A percentile compares a stretch with the other conserved stretches of the same genome.
Conservation (phyloP, 2,113 vertebrate genomes). For the zebrafish (Danio rerio) region GRCz12tu NC_133180.1:41040001-41040500, state of each 20-base stretch:
- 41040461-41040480: conserved; percentile 18
- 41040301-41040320: conserved; percentile 96
- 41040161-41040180: conserved; percentile 8
- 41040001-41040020: background rate
- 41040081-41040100: conserved; percentile 23
- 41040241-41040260: conserved; percentile 89
- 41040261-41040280: conserved; percentile 99
- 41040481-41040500: background rate
- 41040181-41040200: background rate
- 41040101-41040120: background rate
- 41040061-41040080: conserved; percentile 6
- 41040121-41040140: conserved; percentile 1
- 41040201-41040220: background rate
- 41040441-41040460: conserved; percentile 71
- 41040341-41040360: conserved; percentile 98
- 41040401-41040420: conserved; percentile 93
- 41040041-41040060: conserved; percentile 5
- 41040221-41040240: conserved; percentile 5
- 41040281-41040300: conserved; percentile 95
- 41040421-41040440: conserved; percentile 92
- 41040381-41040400: conserved; percentile 97
- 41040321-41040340: conserved; percentile 97
- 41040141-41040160: conserved; percentile 30
- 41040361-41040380: conserved; percentile 95
- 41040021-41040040: conserved; percentile 30